Evolutionary conservation across 2,797 vertebrate genomes (phyloP), one percentile per base, ranked within the genome.

Genomic region (Denticeps clupeoides): DNA sequence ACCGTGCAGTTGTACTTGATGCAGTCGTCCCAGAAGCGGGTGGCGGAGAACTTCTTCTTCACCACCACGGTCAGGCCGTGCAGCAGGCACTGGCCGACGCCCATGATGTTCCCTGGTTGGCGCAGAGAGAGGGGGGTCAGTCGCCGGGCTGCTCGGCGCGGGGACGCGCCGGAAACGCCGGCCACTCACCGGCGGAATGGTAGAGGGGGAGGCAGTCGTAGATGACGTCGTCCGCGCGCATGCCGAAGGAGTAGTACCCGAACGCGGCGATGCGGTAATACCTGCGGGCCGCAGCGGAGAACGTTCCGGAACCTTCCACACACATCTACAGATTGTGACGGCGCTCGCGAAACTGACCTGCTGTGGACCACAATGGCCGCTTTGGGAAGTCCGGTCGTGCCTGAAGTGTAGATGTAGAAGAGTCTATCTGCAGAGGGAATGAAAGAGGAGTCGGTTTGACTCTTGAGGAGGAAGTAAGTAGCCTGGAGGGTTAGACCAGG

Each of bases 11-110:
- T 76, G 73, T 89, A 72, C 57, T 88, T 83, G 40, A 78, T 59
- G 13, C 90, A 94, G 69, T 93, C 89, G 0, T 89, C 85, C 90
- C 90, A 94, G 76, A 94, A 93, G 45, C 75, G 67, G 49, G 82
- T 88, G 62, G 88, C 90, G 0, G 90, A 93, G 70, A 94, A 94
- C 62, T 90, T 93, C 76, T 67, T 87, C 60, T 82, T 80, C 49
- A 93, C 70, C 2, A 93, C 88, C 4, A 89, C 82, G 0, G 90
- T 94, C 58, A 87, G 49, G 31, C 90, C 90, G 1, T 90, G 82
- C 53, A 94, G 69, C 11, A 94, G 65, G 57, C 90, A 91, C 77
- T 94, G 90, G 1, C 90, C 90, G 0, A 87, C 74, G 1, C 90
- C 89, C 81, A 94, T 84, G 60, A 94, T 87, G 63, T 87, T 89